Evolutionary conservation across 2,888 invertebrate genomes (phyloP), one percentile per base, ranked within the genome.

Genomic region (Leptothorax acervorum): DNA sequence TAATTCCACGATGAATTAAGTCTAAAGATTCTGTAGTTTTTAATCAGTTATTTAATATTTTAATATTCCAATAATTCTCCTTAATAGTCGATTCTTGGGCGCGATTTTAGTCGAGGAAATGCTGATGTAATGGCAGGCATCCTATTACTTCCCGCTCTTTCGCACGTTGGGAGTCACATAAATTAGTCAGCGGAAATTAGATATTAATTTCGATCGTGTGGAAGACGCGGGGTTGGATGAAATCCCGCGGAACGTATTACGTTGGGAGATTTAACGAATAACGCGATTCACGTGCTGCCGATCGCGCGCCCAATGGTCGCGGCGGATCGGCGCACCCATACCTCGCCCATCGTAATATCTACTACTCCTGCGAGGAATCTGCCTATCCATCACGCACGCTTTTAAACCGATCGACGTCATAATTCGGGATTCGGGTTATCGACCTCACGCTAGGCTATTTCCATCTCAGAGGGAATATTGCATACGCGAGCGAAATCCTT

Each of bases 381-480:
- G 82, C 82, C 90, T 90, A 91, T 91, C 91, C 89, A 91, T 91
- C 92, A 90, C 84, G 86, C 86, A 83, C 86, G 90, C 91, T 92
- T 92, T 93, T 92, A 91, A 82, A 89, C 89, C 90, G 88, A 92
- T 91, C 92, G 90, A 85, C 88, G 86, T 83, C 74, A 86, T 89
- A 90, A 92, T 92, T 91, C 87, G 86, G 90, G 91, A 92, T 92
- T 91, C 87, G 86, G 90, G 91, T 90, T 92, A 87, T 89, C 88
- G 91, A 92, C 91, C 92, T 71, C 71, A 42, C 55, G 57, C 53
- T 48, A 60, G 68, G n/a, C 78, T 74, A 73, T 82, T 82, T 84
- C 42, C 84, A 66, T 70, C 65, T 74, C 73, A 6, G 42, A 81
- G 73, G 53, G 62, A 73, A 84, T 78, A 74, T 82, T 45, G 68